Conservation (phyloP, 1,140 invertebrate genomes). For the Cecropterus lyciades region DNA sequence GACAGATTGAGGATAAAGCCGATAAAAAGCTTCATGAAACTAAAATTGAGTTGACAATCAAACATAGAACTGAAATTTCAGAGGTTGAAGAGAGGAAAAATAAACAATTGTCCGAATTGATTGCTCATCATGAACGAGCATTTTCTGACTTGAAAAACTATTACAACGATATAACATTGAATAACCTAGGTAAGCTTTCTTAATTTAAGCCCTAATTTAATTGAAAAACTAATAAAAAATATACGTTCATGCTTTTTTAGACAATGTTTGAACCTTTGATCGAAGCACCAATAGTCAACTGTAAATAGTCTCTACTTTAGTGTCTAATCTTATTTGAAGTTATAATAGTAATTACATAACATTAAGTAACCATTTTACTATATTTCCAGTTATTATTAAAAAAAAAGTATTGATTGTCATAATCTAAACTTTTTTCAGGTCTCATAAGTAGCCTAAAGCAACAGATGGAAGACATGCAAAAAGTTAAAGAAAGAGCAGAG, state of each 20-base stretch:
- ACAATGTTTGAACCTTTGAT: too few relatives aligned
- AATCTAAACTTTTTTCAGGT: conserved; percentile 55
- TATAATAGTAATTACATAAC: too few relatives aligned
- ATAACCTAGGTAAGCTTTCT: conserved; percentile 88
- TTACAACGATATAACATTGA: conserved; percentile 96
- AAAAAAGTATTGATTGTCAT: too few relatives aligned
- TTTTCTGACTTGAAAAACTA: conserved; percentile 96
- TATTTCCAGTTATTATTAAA: too few relatives aligned
- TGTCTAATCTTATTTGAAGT: too few relatives aligned
- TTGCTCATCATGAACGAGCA: conserved; percentile 92
- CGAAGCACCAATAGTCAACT: too few relatives aligned
- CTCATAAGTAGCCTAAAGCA: conserved; percentile 86
- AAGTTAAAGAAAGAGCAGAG: conserved; percentile 90
- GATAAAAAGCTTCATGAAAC: conserved; percentile 91
- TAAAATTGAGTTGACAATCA: conserved; percentile 90
- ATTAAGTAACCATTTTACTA: too few relatives aligned
- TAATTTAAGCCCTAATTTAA: too few relatives aligned
- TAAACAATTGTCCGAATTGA: conserved; percentile 91
- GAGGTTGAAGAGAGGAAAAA: conserved; percentile 97
- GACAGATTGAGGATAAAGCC: conserved; percentile 91
- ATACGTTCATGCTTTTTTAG: too few relatives aligned
- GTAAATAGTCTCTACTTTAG: too few relatives aligned
- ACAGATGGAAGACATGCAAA: conserved; percentile 93
- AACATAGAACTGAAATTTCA: conserved; percentile 90
- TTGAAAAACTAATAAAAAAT: too few relatives aligned